Percentiles rank a stretch among this genome's conserved stretches.
Evolutionary conservation across 2,113 vertebrate genomes (phyloP).

Genomic region (Neodon shergylaensis): DNA sequence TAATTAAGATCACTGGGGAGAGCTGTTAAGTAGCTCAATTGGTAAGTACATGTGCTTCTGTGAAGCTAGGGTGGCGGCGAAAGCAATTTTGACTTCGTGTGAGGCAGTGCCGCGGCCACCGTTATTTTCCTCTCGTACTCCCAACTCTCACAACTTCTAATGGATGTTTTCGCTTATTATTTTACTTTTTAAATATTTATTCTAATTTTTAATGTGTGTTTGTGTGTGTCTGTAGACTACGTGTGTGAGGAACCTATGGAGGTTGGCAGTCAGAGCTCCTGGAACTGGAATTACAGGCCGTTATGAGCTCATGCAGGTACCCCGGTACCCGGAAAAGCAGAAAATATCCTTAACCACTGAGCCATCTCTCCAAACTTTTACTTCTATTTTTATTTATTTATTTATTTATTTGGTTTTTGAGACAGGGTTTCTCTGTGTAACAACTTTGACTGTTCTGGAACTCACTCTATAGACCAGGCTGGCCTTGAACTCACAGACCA

Average conservation of each 20-base stretch:
- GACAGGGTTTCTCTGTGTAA: neutral
- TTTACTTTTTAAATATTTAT: neutral
- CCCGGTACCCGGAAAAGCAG: neutral
- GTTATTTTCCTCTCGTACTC: neutral
- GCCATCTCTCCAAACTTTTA: neutral
- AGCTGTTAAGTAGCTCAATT: slow-evolving; percentile 48
- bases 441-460: neutral
- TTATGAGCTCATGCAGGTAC: too few relatives aligned
- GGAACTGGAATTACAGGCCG: neutral
- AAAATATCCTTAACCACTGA: neutral
- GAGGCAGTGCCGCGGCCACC: accelerated
- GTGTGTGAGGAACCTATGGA: neutral
- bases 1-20: slow-evolving; percentile 73
- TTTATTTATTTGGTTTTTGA: neutral
- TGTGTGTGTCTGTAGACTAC: neutral
- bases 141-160: neutral
- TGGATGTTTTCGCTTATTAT: neutral
- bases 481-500: neutral
- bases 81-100: neutral
- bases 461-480: neutral
- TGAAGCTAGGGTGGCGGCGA: neutral
- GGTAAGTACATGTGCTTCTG: neutral
- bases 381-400: neutral
- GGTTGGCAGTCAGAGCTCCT: neutral
- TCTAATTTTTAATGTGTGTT: neutral